Evolutionary conservation across 2,888 invertebrate species (phyloP), one percentile per base, ranked within the genome.

Genomic region (Helleia helle): DNA sequence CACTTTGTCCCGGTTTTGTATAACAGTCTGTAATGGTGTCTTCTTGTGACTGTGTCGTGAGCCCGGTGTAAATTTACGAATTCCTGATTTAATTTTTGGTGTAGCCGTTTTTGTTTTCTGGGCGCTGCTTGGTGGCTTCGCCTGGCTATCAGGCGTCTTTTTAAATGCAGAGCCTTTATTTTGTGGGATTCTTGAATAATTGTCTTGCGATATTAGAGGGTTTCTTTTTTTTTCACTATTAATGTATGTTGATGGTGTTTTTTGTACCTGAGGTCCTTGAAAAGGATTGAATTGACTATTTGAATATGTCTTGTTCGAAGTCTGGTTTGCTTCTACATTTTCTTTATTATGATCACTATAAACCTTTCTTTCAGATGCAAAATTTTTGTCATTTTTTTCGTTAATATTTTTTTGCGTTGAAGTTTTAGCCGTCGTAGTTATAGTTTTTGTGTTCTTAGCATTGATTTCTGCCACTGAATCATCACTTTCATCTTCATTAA

Each of bases 31-130:
- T 30, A 63, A 59, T 3, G 69, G 69, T 1, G 70, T 63, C 45
- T 73, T 80, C 49, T 66, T 76, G 1, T 67, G 56, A 53, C 71
- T 73, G 22, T 60, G 56, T 36, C 59, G 58, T 8, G 81, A 81
- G 1, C 72, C 65, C 0, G 79, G 77, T 3, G 80, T 75, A 39
- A 72, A 80, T 45, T 53, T 74, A 25, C 80, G 58, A 13, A 80
- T 74, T 4, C 80, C 79, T 3, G 74, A 59, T 43, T 80, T 81
- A 22, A 81, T 73, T 49, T 68, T 71, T 12, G 80, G 81, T 8
- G 81, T 81, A 1, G 62, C 64, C 3, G 62, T 58, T 51, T 72
- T 79, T 1, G 54, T 42, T 52, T 74, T 76, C 12, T 66, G 67
- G 18, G 43, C 48, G 55, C 61, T 70, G 24, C 39, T 58, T 11